phyloP scores from a whole-genome alignment of 2,888 invertebrate genomes.

The Cheilosia variabilis region DNA sequence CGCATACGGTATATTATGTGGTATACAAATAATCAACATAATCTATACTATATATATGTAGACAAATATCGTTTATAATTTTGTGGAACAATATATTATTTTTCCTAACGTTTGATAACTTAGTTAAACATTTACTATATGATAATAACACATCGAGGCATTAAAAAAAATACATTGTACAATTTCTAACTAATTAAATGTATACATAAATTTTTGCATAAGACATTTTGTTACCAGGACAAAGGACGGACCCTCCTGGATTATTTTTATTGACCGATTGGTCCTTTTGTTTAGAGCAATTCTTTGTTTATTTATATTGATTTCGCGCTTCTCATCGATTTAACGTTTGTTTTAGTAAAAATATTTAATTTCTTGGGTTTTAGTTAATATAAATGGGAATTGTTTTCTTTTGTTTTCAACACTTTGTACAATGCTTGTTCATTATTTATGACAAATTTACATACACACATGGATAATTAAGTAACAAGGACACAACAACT shows the following conservation, averaged over 20 bases:
- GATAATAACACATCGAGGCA: conserved; percentile 74
- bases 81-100: conserved; percentile 60
- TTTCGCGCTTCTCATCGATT: conserved; percentile 55
- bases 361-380: conserved; percentile 70
- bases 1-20: neutral
- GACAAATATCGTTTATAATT: conserved; percentile 27
- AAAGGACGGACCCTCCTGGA: conserved; percentile 73
- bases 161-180: conserved; percentile 75
- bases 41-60: conserved; percentile 45
- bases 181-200: conserved; percentile 75
- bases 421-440: conserved; percentile 74
- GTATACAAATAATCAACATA: conserved; percentile 47
- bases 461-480: conserved; percentile 63
- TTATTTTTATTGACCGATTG: conserved; percentile 75
- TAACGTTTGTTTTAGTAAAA: conserved; percentile 66
- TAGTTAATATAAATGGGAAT: conserved; percentile 32
- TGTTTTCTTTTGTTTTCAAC: conserved; percentile 29
- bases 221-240: conserved; percentile 75
- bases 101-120: conserved; percentile 60
- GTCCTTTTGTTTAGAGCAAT: conserved; percentile 67
- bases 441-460: conserved; percentile 69
- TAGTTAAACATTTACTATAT: conserved; percentile 69
- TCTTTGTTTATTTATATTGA: conserved; percentile 27
- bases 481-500: conserved; percentile 61
- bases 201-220: conserved; percentile 75